These are phyloP conservation scores for Amblyopsis hoosieri DNA, from an alignment of 2,797 vertebrate species.

Conservation along the genomic window DNA sequence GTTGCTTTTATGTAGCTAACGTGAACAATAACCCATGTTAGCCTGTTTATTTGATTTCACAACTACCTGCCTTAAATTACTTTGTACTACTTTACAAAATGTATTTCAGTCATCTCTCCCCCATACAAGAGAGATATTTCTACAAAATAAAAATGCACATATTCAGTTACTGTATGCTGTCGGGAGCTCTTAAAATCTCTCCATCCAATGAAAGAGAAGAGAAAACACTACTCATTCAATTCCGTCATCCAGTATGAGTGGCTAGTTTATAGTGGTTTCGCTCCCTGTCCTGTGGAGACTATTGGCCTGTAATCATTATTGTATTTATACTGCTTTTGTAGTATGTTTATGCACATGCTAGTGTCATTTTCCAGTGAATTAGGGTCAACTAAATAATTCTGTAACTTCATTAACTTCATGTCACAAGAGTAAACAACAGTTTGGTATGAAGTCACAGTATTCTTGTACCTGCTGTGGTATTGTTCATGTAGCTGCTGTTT, in stretches of 20 bases:
- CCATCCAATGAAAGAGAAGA: slow-evolving; percentile 53
- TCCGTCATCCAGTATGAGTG: slow-evolving; percentile 28
- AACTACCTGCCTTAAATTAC: slow-evolving; percentile 4
- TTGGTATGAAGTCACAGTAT: too few relatives aligned
- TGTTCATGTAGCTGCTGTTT: not conserved
- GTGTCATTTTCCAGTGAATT: too few relatives aligned
- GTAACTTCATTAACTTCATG: too few relatives aligned
- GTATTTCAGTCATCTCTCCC: slow-evolving; percentile 14
- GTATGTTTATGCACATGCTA: slow-evolving; percentile 1
- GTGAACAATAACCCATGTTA: not conserved
- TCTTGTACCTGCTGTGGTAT: not conserved
- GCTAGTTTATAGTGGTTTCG: slow-evolving; percentile 22
- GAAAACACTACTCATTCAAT: slow-evolving; percentile 68
- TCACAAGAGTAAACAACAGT: too few relatives aligned
- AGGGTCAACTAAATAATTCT: too few relatives aligned
- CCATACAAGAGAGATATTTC: slow-evolving; percentile 53
- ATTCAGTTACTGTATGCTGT: slow-evolving; percentile 57
- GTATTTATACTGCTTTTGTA: slow-evolving; percentile 9
- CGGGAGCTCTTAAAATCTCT: slow-evolving; percentile 50
- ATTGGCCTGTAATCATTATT: too few relatives aligned
- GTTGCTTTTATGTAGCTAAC: too few relatives aligned
- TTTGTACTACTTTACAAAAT: slow-evolving; percentile 36
- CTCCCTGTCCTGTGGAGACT: slow-evolving; percentile 11
- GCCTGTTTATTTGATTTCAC: slow-evolving; percentile 9
- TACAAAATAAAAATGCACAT: slow-evolving; percentile 69